Conservation (phyloP, 2,888 invertebrate species). For the Microctonus hyperodae region DNA sequence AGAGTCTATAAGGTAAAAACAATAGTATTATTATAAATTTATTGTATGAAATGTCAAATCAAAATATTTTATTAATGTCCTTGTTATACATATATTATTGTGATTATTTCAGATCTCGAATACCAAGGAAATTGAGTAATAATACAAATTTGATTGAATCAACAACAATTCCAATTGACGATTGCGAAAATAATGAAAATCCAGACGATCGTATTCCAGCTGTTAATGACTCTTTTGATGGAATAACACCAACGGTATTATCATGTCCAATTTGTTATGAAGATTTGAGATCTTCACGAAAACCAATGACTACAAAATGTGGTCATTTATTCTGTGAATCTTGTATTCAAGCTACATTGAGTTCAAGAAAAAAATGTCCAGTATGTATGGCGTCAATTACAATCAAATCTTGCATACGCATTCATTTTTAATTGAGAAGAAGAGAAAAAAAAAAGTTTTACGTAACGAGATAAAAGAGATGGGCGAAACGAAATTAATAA, state of each 20-base stretch:
- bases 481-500: background rate
- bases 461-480: no score
- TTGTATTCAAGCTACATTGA: conserved; percentile 43
- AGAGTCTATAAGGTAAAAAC: conserved; percentile 5
- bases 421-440: conserved; percentile 47
- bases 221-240: conserved; percentile 33
- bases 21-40: background rate
- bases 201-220: conserved; percentile 16
- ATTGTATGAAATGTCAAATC: background rate
- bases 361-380: conserved; percentile 46
- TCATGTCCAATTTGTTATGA: conserved; percentile 53
- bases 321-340: conserved; percentile 52
- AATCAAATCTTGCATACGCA: conserved; percentile 44
- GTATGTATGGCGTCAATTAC: conserved; percentile 43
- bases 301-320: conserved; percentile 50
- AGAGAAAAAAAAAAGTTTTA: no score
- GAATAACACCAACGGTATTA: conserved; percentile 29
- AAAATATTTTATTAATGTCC: background rate
- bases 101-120: background rate
- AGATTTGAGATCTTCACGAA: conserved; percentile 38
- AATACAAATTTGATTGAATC: background rate
- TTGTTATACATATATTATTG: background rate
- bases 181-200: conserved; percentile 9
- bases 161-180: no score
- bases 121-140: background rate